Conservation (phyloP, 2,113 vertebrate species). For the Aegypius monachus region DNA sequence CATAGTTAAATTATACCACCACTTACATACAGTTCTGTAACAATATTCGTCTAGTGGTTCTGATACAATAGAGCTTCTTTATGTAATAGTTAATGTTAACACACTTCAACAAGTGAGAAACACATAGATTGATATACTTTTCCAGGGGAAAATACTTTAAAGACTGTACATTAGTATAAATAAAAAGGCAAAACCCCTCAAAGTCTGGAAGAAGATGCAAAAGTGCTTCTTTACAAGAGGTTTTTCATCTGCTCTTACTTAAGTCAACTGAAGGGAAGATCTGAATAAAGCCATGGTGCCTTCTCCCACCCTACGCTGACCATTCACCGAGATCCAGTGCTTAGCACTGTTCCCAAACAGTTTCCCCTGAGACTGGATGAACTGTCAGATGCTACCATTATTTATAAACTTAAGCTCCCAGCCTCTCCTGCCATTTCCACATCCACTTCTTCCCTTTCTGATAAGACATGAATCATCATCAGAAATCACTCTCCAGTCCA, state of each 20-base stretch:
- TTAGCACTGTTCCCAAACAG: background rate
- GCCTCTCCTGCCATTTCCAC: background rate
- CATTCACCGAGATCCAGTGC: background rate
- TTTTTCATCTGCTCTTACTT: background rate
- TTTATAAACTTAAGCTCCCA: background rate
- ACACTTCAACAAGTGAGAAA: background rate
- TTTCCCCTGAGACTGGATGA: background rate
- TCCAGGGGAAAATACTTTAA: background rate
- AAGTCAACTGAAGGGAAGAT: background rate
- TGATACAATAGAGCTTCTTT: background rate
- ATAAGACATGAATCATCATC: background rate
- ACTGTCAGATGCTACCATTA: background rate
- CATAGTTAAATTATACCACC: background rate
- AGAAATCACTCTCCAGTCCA: background rate
- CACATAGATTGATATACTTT: background rate
- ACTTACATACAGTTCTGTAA: background rate
- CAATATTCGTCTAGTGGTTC: background rate
- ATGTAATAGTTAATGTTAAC: background rate
- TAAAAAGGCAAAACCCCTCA: background rate
- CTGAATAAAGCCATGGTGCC: background rate
- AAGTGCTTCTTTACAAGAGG: background rate
- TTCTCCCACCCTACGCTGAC: background rate
- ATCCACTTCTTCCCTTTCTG: background rate
- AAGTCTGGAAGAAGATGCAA: background rate
- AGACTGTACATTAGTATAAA: background rate